Base-by-base conservation (phyloP, 2,888 invertebrate genomes). In the Agrochola circellaris region DNA sequence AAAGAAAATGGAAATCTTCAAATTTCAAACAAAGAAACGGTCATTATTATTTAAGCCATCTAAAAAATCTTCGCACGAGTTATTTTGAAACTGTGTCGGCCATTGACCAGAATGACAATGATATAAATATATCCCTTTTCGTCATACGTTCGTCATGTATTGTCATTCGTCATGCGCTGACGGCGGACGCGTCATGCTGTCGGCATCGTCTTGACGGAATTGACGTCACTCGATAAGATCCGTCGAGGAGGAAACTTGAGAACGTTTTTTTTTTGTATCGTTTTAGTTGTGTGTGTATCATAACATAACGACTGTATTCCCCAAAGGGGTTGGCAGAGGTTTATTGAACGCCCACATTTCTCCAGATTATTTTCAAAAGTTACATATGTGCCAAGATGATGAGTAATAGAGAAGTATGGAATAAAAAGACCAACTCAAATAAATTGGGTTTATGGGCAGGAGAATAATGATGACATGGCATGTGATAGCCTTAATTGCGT, bases 141-240 rank as follows among this genome's bases (percentile, higher is more conserved):
- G 82, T 84, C 85, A 85, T 51, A 20, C 13, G 71, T 13, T 70
- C 74, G 68, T 45, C 65, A 48, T 45, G 34, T 68, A n/a, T 68
- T 17, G 51, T n/a, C 13, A 68, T 73, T 77, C 77, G 77, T 85
- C 68, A 82, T 58, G 30, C 34, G 15, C 8, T 85, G 85, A 81
- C 77, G 71, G n/a, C 0, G 51, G 45, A 1, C 71, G 84, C 70
- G 84, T 79, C 80, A 79, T 62, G n/a, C 3, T 17, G 64, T 54
- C 26, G 30, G 54, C 42, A 26, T 74, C 60, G 67, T 74, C 75
- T 73, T 82, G 71, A 74, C 48, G 38, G 26, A n/a, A 5, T 1
- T 6, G 23, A 76, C 83, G 83, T 76, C 70, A 83, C 30, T 64
- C 42, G 67, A 83, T 81, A 83, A 73, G 67, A 77, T 64, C 62